These are phyloP conservation scores for Pristionchus entomophagus DNA, from an alignment of 2,888 invertebrate species.

Conservation along the genomic window DNA sequence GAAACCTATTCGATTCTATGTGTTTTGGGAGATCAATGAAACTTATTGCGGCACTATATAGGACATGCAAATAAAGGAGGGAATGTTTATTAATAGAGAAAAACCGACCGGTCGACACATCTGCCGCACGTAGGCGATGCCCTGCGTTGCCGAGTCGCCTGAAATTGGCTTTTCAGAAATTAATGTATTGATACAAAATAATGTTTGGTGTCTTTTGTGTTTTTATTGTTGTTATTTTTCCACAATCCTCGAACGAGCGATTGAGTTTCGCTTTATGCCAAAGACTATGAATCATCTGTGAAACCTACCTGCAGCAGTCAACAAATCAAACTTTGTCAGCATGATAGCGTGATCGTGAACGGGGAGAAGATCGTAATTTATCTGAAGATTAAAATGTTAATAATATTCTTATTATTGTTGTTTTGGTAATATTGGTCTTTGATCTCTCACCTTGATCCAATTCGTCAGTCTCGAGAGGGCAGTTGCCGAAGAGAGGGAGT, in stretches of 20 bases:
- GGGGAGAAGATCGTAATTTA: conserved; percentile 58
- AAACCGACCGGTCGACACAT: conserved; percentile 66
- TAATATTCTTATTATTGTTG: neutral
- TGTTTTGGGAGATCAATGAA: too few species aligned
- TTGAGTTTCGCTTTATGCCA: too few species aligned
- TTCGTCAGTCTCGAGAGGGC: conserved; percentile 17
- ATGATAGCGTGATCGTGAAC: conserved; percentile 67
- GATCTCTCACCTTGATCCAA: conserved; percentile 34
- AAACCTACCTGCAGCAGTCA: conserved; percentile 20
- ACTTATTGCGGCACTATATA: too few species aligned
- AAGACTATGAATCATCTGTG: too few species aligned
- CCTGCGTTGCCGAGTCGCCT: conserved; percentile 72
- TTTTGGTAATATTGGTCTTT: neutral
- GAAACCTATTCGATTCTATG: too few species aligned
- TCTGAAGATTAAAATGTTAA: conserved; percentile 55
- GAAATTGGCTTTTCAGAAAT: too few species aligned
- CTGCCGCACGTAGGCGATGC: conserved; percentile 74
- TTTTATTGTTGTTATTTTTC: too few species aligned
- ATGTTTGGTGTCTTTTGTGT: neutral
- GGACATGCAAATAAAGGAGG: too few species aligned
- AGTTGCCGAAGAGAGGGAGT: neutral
- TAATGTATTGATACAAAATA: too few species aligned
- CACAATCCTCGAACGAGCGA: too few species aligned
- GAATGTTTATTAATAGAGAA: too few species aligned
- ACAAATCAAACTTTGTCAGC: conserved; percentile 59